Evolutionary conservation across 1,140 invertebrate genomes (phyloP), one percentile per base, ranked within the genome.

Genomic region (Meloidogyne chitwoodi): DNA sequence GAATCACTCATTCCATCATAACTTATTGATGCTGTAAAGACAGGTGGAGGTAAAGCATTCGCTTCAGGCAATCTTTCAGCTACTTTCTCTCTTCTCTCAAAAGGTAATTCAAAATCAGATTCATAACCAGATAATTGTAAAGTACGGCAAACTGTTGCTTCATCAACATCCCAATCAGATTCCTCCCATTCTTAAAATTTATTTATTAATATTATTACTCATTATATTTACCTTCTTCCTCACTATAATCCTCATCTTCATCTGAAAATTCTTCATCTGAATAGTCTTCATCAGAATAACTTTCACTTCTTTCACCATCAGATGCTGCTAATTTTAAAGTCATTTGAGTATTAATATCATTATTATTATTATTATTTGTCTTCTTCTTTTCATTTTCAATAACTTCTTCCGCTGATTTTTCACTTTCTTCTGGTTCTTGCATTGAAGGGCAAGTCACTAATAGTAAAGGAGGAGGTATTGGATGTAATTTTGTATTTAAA

Each of bases 1-100:
- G 66, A 67, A 19, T 62, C 65, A 68, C 75, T 65, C 78, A 79
- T 78, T 11, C 85, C 85, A 76, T 85, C 84, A 68, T 83, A 87
- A 27, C 73, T 79, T 2, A 85, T 80, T n/a, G 86, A 87, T 34
- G 86, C 84, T 19, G 85, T 84, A 75, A 85, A 85, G 8, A 84
- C 84, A 12, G 84, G 84, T 4, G 84, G 75, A 12, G 84, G 84
- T 22, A 86, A 77, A 31, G 81, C 74, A 24, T 87, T 80, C 29
- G 69, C 24, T 77, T 69, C 68, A 8, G 61, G 22, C n/a, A 79
- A 41, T 11, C 78, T 38, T 72, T 68, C 22, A 24, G 24, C 41
- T 74, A 19, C 34, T 74, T 77, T 66, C 44, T 77, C 41, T 14
- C 63, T 44, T 22, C 27, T 38, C 24, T 31, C 73, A 26, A 77